phyloP scores from a whole-genome alignment of 2,113 vertebrate species.

The Lophius piscatorius region DNA sequence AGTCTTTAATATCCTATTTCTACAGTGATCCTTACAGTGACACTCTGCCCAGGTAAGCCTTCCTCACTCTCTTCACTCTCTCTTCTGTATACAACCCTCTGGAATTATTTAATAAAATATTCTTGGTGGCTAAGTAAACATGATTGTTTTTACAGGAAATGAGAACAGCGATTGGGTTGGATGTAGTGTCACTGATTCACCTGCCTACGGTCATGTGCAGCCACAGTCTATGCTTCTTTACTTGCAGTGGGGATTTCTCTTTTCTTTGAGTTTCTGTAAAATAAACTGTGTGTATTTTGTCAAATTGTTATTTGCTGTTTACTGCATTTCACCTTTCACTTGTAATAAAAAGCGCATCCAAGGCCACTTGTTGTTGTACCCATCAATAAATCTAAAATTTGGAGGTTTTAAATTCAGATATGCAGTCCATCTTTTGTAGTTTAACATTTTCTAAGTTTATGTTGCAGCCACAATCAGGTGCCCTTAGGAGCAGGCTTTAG shows the following conservation, averaged over 20 bases:
- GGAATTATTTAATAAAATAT: too few relatives aligned
- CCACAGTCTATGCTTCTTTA: not conserved
- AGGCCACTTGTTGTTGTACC: not conserved
- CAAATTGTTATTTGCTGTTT: not conserved
- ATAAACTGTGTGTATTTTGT: conserved; percentile 7
- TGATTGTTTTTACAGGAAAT: conserved; percentile 48
- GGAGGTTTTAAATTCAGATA: too few relatives aligned
- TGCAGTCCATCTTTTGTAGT: too few relatives aligned
- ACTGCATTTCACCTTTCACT: not conserved
- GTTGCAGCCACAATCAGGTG: too few relatives aligned
- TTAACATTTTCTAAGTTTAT: too few relatives aligned
- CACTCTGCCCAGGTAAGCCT: conserved; percentile 75
- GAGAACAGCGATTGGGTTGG: not conserved
- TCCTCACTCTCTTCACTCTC: not conserved
- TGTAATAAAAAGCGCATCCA: conserved; percentile 4
- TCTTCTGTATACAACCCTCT: too few relatives aligned
- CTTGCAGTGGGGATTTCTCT: conserved; percentile 55
- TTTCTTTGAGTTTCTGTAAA: too few relatives aligned
- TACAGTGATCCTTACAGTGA: conserved; percentile 77
- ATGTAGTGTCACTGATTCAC: not conserved
- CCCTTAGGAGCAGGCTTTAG: too few relatives aligned
- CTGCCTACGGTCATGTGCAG: not conserved
- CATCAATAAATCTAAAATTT: too few relatives aligned
- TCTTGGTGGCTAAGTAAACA: not conserved
- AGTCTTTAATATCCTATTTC: not conserved